Percentiles rank a stretch among this genome's conserved stretches.
phyloP scores from a whole-genome alignment of 2,888 invertebrate species.

The Mythimna ferrago region DNA sequence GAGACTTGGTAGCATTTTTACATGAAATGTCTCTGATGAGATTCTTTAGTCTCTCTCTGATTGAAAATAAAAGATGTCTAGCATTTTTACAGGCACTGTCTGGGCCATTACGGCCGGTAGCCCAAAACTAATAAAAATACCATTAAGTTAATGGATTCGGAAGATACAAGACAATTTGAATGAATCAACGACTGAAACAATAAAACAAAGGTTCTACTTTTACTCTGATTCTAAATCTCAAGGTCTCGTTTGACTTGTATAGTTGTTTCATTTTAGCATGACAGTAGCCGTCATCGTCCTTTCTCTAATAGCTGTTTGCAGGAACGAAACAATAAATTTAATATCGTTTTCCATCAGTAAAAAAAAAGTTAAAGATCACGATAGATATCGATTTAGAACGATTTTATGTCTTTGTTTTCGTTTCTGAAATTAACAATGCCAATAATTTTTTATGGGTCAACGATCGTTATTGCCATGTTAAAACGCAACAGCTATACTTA shows the following conservation, averaged over 20 bases:
- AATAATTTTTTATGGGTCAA: background rate
- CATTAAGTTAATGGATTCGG: constrained; percentile 33
- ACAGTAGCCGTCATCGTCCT: background rate
- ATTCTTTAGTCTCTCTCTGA: background rate
- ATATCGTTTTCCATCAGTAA: background rate
- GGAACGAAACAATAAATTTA: background rate
- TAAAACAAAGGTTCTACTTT: constrained; percentile 28
- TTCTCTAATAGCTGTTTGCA: background rate
- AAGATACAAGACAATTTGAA: constrained; percentile 37
- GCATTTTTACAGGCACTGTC: background rate
- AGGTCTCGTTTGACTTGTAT: background rate
- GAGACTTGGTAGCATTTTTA: too few relatives aligned
- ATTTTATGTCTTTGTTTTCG: background rate
- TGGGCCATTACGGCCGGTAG: background rate
- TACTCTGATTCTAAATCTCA: background rate
- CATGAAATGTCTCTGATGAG: too few relatives aligned
- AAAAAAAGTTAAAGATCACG: background rate
- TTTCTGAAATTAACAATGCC: background rate
- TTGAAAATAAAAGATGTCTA: background rate
- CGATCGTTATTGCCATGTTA: background rate
- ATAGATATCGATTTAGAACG: background rate
- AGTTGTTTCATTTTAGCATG: background rate
- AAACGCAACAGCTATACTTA: background rate
- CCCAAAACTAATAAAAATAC: constrained; percentile 44
- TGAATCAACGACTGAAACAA: constrained; percentile 16